These are phyloP conservation scores for Noctuana brunneofusca DNA, from an alignment of 2,888 invertebrate genomes.

Conservation along the genomic window DNA sequence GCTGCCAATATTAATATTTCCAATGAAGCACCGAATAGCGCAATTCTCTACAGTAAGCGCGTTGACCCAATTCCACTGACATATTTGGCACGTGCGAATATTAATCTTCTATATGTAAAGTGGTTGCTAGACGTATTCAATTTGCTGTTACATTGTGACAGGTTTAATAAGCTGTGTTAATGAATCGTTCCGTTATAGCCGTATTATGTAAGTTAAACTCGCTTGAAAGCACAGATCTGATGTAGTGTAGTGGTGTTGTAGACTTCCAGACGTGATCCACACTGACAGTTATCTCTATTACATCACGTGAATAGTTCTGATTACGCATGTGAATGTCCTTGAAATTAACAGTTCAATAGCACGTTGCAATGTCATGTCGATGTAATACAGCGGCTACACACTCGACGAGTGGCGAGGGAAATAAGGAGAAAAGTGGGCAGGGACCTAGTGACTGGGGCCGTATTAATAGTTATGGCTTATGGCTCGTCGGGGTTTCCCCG, in stretches of 20 bases:
- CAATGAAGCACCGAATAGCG: slow-evolving; percentile 36
- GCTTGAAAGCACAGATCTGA: slow-evolving; percentile 1
- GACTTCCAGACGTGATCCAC: too few relatives aligned
- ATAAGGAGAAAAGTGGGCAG: too few relatives aligned
- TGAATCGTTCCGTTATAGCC: slow-evolving; percentile 30
- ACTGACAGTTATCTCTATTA: too few relatives aligned
- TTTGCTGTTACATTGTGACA: slow-evolving; percentile 34
- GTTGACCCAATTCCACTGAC: slow-evolving; percentile 44
- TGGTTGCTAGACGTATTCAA: slow-evolving; percentile 41
- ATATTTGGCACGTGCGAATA: slow-evolving; percentile 43
- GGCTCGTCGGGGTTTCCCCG: too few relatives aligned
- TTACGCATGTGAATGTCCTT: too few relatives aligned
- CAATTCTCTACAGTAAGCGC: slow-evolving; percentile 35
- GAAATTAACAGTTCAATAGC: too few relatives aligned
- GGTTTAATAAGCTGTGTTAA: slow-evolving; percentile 35
- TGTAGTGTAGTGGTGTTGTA: background rate
- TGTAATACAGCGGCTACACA: too few relatives aligned
- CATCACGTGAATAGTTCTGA: too few relatives aligned
- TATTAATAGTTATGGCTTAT: too few relatives aligned
- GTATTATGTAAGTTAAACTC: slow-evolving; percentile 8
- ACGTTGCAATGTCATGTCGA: too few relatives aligned
- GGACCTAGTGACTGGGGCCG: too few relatives aligned
- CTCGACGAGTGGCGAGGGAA: too few relatives aligned
- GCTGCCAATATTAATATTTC: slow-evolving; percentile 40
- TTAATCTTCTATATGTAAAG: slow-evolving; percentile 41